Evolutionary conservation across 2,797 vertebrate genomes (phyloP), one percentile per base, ranked within the genome.

Genomic region (Etheostoma nigrum): DNA sequence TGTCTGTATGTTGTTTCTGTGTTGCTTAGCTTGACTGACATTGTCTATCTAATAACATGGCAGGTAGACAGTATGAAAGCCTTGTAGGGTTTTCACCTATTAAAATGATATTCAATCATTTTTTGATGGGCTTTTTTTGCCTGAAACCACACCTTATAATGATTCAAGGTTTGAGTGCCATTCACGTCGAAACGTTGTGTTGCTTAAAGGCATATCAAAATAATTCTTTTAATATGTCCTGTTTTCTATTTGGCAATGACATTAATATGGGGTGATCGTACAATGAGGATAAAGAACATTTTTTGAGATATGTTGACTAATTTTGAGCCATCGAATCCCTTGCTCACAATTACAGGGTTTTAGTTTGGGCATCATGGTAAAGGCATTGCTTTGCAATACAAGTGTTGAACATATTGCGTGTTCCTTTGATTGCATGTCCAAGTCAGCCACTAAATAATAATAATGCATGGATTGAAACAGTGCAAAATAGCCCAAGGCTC

Each of bases 31-130:
- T 88, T 94, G 93, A 94, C 90, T 95, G 94, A 93, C 93, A 88
- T 72, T 85, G 78, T 88, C 89, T 86, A 87, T 93, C 91, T 90
- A 88, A 90, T 83, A 89, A 92, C 90, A 92, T 95, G 95, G 88
- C 94, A 94, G 94, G 87, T 91, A 90, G 89, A 87, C 85, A 88
- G 85, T 79, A 87, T 67, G 83, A 87, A 92, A 89, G 92, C 90
- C 93, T 87, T 67, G 75, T 88, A 86, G 86, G 10, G 86, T 86
- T 90, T 91, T 88, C 87, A 87, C 86, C 92, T 90, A 95, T 95
- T 95, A 95, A 94, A 94, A 93, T 89, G 79, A 95, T 94, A 93
- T 95, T 94, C 91, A 93, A 87, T 93, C 85, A 91, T 87, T 85
- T 90, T 93, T 89, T 94, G 91, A 95, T 92, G 94, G 84, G 64